Evolutionary conservation across 2,888 invertebrate species (phyloP), one percentile per base, ranked within the genome.

Genomic region (Trissonchulus sp.): DNA sequence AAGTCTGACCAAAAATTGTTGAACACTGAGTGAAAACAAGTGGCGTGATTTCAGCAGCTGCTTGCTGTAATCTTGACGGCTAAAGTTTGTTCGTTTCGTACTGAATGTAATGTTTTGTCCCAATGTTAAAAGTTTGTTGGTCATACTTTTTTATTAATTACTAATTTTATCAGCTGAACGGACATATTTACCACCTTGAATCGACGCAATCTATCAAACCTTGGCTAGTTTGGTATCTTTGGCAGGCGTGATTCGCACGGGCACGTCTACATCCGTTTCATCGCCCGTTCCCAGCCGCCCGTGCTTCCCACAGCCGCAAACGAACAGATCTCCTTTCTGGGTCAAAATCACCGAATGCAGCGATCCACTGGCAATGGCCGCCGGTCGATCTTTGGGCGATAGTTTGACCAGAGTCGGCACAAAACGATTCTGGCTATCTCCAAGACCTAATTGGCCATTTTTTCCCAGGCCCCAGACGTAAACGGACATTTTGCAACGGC

Each of bases 291-390:
- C 81, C n/a, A 81, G 77, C 2, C 81, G 77, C 3, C 81, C 81
- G 74, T 80, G 75, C 71, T 79, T 80, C 2, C 81, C 80, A 75
- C 80, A 80, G 0, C 81, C 81, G 37, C 78, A 79, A 28, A 79
- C 76, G 60, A 72, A 78, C 65, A 81, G 74, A 18, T 35, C 28
- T 2, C 81, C 81, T 35, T 75, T 73, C 2, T 68, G 76, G 1
- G 75, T 78, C 34, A 81, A 48, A 2, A 79, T 76, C 28, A 77
- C 77, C 1, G 80, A 80, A 74, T 74, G 79, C 33, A 81, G 77
- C 28, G 79, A 80, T 31, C 81, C 81, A 68, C 79, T 78, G 48
- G 74, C 73, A 18, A 81, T 74, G 35, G 74, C 33, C 36, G 72
- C 72, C 48, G 74, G 68, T 63, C 72, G 18, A 72, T 79, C 79